A percentile compares a stretch with the other conserved stretches of the same genome.
Conservation (phyloP, 2,113 vertebrate genomes). For the Machaerirhynchus nigripectus region DNA sequence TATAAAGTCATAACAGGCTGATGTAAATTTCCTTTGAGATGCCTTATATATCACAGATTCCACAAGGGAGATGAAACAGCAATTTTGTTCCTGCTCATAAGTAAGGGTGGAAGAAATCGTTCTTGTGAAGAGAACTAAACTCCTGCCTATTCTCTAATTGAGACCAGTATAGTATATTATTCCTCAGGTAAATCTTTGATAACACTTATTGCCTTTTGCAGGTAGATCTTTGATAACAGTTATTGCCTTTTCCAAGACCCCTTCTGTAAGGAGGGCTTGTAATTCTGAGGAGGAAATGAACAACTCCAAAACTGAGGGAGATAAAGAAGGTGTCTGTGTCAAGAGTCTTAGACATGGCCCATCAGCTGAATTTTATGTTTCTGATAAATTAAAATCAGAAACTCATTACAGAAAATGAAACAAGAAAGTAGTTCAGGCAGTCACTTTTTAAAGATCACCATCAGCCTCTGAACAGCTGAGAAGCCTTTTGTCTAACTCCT, state of each 20-base stretch:
- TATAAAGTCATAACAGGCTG: conserved; percentile 53
- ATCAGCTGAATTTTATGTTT: neutral
- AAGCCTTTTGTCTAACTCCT: neutral
- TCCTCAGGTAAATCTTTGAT: conserved; percentile 23
- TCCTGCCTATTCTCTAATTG: neutral
- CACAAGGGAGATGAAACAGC: conserved; percentile 39
- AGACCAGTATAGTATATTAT: neutral
- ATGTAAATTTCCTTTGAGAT: conserved; percentile 66
- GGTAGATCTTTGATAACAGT: neutral
- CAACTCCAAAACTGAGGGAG: neutral
- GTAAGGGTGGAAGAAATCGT: neutral
- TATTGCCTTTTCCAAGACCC: conserved; percentile 18
- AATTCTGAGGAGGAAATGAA: conserved; percentile 35
- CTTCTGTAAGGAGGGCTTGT: neutral
- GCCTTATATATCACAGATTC: conserved; percentile 54
- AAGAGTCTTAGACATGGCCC: neutral
- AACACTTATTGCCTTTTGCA: conserved; percentile 12
- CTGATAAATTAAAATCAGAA: conserved; percentile 36
- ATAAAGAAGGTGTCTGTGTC: conserved; percentile 5
- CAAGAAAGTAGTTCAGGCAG: neutral
- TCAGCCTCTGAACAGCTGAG: neutral
- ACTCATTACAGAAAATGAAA: neutral
- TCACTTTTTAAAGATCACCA: neutral
- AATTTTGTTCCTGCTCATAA: conserved; percentile 32
- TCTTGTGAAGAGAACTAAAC: neutral